Conservation (phyloP, 30 jellyfish, hydroid and myxozoan species). For the Sanderia malayensis region DNA sequence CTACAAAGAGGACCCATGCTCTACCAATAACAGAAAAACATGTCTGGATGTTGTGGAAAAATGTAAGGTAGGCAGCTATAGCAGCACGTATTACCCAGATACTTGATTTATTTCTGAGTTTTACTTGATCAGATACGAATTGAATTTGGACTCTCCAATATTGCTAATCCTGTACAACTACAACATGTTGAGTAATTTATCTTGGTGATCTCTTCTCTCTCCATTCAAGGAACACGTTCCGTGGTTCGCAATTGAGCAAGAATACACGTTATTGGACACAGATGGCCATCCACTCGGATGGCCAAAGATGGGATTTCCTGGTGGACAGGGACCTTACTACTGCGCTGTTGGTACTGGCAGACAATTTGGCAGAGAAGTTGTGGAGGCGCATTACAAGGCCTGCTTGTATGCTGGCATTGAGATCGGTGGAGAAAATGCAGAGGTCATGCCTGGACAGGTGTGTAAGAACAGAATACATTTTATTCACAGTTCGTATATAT, state of each 20-base stretch:
- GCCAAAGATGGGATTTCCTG: slow-evolving; percentile 97
- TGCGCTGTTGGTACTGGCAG: slow-evolving; percentile 97
- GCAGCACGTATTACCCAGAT: too few relatives aligned
- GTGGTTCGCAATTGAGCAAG: slow-evolving; percentile 98
- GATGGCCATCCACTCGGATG: slow-evolving; percentile 98
- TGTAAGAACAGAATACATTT: too few relatives aligned
- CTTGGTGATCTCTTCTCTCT: too few relatives aligned
- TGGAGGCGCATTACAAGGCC: slow-evolving; percentile 96
- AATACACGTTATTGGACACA: slow-evolving; percentile 84
- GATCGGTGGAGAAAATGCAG: slow-evolving; percentile 96
- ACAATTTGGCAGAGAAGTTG: slow-evolving; percentile 92
- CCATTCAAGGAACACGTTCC: slow-evolving; percentile 74
- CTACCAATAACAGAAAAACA: slow-evolving; percentile 62
- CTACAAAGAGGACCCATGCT: slow-evolving; percentile 79
- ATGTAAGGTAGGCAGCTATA: slow-evolving; percentile 63
- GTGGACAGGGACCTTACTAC: slow-evolving; percentile 94
- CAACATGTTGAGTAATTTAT: too few relatives aligned
- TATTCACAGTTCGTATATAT: too few relatives aligned
- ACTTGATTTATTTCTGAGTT: too few relatives aligned
- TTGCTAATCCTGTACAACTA: too few relatives aligned
- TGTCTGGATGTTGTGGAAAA: slow-evolving; percentile 71
- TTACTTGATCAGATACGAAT: too few relatives aligned
- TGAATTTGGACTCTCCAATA: too few relatives aligned
- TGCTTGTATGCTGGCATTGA: slow-evolving; percentile 89
- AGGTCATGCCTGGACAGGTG: slow-evolving; percentile 97